A percentile compares a stretch with the other conserved stretches of the same genome.
Conservation (phyloP, 2,797 vertebrate genomes). For the Pseudochirops corinnae region DNA sequence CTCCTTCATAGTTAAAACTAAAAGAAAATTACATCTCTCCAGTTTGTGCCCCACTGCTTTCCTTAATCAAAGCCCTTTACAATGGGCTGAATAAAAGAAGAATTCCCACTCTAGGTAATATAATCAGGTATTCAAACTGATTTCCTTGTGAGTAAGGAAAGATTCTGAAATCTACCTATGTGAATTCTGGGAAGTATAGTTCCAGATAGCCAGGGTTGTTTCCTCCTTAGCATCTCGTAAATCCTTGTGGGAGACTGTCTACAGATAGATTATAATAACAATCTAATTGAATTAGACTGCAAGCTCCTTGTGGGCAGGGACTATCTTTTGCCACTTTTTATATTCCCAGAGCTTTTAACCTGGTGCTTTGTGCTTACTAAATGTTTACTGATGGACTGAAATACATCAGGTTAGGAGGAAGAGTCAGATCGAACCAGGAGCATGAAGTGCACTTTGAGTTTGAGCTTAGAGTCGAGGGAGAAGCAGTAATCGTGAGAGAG, state of each 20-base stretch:
- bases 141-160: neutral
- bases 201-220: neutral
- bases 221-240: neutral
- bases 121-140: neutral
- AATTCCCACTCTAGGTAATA: neutral
- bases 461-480: neutral
- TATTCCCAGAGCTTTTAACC: neutral
- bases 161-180: neutral
- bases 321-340: neutral
- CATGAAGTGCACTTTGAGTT: neutral
- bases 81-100: neutral
- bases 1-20: neutral
- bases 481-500: neutral
- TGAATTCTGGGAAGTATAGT: neutral
- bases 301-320: neutral
- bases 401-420: neutral
- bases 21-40: neutral
- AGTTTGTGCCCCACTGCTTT: slow-evolving; percentile 28
- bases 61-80: slow-evolving; percentile 13
- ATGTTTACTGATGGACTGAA: neutral
- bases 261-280: neutral
- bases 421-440: neutral
- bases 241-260: neutral
- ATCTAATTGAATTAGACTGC: neutral
- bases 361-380: neutral